A percentile compares a stretch with the other conserved stretches of the same genome.
Conservation (phyloP, 2,113 vertebrate species). For the Dicrurus megarhynchus region DNA sequence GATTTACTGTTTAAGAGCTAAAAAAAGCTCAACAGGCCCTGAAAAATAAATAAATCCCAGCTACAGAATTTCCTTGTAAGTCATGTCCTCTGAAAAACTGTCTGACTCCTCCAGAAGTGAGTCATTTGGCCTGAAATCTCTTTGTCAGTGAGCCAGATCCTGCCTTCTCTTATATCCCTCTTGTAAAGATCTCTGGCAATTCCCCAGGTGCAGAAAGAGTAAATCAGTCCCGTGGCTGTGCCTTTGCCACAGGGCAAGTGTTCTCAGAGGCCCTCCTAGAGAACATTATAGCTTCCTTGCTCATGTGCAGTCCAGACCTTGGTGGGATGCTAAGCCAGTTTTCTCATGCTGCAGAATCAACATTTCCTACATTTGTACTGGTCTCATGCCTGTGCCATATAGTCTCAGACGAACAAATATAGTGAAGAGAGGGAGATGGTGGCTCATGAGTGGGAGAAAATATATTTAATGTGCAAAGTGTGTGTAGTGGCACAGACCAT, state of each 20-base stretch:
- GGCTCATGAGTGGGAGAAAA: background rate
- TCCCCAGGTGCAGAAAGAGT: background rate
- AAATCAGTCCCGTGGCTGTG: background rate
- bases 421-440: background rate
- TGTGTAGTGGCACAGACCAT: background rate
- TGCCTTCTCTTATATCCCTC: background rate
- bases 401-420: background rate
- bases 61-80: conserved; percentile 16
- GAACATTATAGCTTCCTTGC: background rate
- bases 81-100: conserved; percentile 32
- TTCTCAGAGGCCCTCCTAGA: background rate
- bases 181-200: background rate
- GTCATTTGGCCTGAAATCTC: conserved; percentile 43
- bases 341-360: background rate
- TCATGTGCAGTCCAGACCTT: background rate
- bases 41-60: conserved; percentile 37
- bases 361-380: background rate
- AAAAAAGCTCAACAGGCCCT: background rate
- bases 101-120: conserved; percentile 47
- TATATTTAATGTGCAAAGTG: background rate
- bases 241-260: background rate
- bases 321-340: background rate
- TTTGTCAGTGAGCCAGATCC: conserved; percentile 27
- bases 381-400: background rate
- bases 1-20: conserved; percentile 17